These are phyloP conservation scores for Lochmaea crataegi DNA, from an alignment of 2,888 invertebrate species.

Conservation along the genomic window DNA sequence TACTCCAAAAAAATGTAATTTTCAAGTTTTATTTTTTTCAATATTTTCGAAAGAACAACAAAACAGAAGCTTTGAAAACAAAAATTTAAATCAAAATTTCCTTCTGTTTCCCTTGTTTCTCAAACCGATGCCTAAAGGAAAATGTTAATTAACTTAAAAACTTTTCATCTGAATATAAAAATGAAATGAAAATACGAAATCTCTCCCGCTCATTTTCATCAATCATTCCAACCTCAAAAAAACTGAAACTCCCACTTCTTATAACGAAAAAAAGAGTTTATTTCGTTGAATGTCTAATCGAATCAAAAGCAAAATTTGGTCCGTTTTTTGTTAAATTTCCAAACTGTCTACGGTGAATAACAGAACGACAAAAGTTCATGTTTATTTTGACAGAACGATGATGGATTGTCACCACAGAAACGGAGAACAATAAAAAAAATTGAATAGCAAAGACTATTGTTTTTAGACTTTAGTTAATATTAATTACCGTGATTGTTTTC, in stretches of 20 bases:
- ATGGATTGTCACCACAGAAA: conserved; percentile 2
- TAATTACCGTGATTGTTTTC: background rate
- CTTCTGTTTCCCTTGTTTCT: background rate
- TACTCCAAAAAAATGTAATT: no score
- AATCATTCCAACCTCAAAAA: conserved; percentile 11
- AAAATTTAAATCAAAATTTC: background rate
- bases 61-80: no score
- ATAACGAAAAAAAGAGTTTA: conserved; percentile 6
- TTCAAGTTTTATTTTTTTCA: background rate
- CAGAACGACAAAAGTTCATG: background rate
- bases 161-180: background rate
- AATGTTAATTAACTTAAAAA: background rate
- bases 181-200: background rate
- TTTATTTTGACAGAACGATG: conserved; percentile 11
- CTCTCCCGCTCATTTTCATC: background rate
- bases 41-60: background rate
- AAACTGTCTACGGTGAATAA: background rate
- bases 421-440: background rate
- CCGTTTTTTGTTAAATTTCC: background rate
- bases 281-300: conserved; percentile 6
- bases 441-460: background rate
- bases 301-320: conserved; percentile 7
- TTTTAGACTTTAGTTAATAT: background rate
- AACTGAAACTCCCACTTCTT: background rate
- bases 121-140: background rate